Evolutionary conservation across 2,888 invertebrate genomes (phyloP).

Genomic region (Pycnomerus fuliginosus): DNA sequence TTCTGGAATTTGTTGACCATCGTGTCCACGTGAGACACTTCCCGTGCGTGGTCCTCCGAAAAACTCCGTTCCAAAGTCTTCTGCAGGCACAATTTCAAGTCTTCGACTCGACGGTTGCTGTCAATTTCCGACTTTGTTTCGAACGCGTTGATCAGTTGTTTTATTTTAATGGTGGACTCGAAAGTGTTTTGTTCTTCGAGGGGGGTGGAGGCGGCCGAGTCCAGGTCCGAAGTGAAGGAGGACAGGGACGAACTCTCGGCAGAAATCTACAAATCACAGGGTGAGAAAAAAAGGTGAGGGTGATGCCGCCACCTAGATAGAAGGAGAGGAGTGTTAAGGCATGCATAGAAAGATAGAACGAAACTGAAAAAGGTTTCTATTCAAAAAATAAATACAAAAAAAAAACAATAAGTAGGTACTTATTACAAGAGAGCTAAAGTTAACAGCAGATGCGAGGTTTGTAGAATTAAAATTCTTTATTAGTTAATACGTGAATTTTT

Average conservation of each 20-base stretch:
- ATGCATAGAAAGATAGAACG: too few species aligned
- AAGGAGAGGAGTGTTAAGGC: too few species aligned
- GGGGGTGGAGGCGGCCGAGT: slow-evolving; percentile 50
- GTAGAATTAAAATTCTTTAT: too few species aligned
- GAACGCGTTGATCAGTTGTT: slow-evolving; percentile 43
- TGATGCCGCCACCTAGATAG: too few species aligned
- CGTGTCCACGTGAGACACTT: slow-evolving; percentile 21
- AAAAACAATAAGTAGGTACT: too few species aligned
- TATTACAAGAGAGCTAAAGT: too few species aligned
- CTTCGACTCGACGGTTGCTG: slow-evolving; percentile 33
- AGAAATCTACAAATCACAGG: slow-evolving; percentile 14
- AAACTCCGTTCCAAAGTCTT: slow-evolving; percentile 41
- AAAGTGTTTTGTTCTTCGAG: slow-evolving; percentile 41
- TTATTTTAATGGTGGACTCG: slow-evolving; percentile 38
- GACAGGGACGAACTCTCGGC: slow-evolving; percentile 45
- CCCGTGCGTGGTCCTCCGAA: slow-evolving; percentile 14
- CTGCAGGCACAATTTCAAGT: slow-evolving; percentile 37
- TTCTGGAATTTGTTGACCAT: slow-evolving; percentile 46
- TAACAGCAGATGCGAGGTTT: too few species aligned
- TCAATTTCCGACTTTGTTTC: slow-evolving; percentile 37
- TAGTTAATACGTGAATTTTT: too few species aligned
- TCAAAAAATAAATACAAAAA: too few species aligned
- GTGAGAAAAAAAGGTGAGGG: too few species aligned
- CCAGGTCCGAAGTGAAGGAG: slow-evolving; percentile 51
- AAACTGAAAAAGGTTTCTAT: too few species aligned